Conservation (phyloP, 1,140 invertebrate species). For the Macrocentrus cingulum region DNA sequence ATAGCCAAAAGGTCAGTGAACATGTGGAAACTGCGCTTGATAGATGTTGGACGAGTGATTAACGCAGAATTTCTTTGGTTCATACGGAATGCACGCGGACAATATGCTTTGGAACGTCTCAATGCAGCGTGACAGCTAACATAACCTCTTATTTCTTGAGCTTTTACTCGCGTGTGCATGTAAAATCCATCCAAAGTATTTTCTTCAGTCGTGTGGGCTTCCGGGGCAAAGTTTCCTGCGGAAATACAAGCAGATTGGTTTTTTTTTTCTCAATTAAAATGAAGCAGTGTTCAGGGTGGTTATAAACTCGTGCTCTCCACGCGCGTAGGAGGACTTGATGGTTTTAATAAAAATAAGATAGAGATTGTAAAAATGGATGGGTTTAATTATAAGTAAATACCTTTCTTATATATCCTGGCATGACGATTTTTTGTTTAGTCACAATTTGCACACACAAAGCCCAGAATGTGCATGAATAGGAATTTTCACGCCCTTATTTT, state of each 20-base stretch:
- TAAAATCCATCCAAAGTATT: no score
- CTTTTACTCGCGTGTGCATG: no score
- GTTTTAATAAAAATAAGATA: no score
- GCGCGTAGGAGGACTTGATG: no score
- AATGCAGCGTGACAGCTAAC: conserved; percentile 15
- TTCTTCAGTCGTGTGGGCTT: not conserved
- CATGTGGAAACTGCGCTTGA: not conserved
- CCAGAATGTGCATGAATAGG: not conserved
- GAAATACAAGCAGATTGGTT: no score
- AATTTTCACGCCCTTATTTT: conserved; percentile 7
- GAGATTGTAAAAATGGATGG: no score
- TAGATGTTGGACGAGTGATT: not conserved
- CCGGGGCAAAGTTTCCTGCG: no score
- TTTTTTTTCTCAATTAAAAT: no score
- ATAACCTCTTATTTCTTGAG: conserved; percentile 7
- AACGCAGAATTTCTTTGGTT: not conserved
- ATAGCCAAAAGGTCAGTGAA: not conserved
- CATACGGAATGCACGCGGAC: not conserved
- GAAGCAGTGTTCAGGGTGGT: no score
- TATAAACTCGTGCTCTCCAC: not conserved
- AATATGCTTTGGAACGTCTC: conserved; percentile 6
- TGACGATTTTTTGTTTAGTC: conserved; percentile 4
- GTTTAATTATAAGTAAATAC: no score
- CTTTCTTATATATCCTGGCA: conserved; percentile 9
- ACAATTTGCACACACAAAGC: not conserved